Base-by-base conservation (phyloP, 1,140 invertebrate genomes). In the Aphaenogaster ashmeadi region DNA sequence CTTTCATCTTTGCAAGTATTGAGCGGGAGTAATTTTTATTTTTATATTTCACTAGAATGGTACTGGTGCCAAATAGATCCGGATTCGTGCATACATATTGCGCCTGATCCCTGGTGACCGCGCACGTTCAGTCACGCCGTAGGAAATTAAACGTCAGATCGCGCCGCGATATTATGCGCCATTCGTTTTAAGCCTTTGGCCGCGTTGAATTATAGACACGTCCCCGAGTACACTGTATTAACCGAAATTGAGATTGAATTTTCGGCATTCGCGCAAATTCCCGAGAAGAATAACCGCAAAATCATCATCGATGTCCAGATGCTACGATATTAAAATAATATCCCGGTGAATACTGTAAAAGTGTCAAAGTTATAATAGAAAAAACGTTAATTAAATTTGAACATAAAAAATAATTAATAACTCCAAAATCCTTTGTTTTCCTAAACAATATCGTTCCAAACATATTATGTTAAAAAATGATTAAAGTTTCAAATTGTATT, bases 71-170 rank as follows among this genome's bases (percentile, higher is more conserved):
- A 8, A 44, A 47, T 50, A 44, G 38, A 74, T 83, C 58, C 54
- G 44, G 47, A 74, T 60, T 60, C 67, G 18, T 9, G 36, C n/a
- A 60, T 83, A n/a, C 27, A 36, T 33, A 80, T 67, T 47, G 62
- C 7, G n/a, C 13, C 13, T 50, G 54, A 84, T 84, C 18, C 2
- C 11, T 18, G 67, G 52, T 54, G 50, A 62, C 52, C 52, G 66
- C 15, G 21, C 38, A 69, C 27, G 27, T 58, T 72, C 52, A 72
- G 50, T 58, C 79, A 72, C 54, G 54, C n/a, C 33, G 27, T 84
- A 84, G 67, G 69, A 84, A 84, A 84, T 84, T 84, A 84, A 84
- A 84, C 50, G 80, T 84, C 80, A 74, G 54, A 74, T 84, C 54
- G 41, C 80, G 33, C 44, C 54, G 67, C 41, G 64, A 74, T 74